These are phyloP conservation scores for Caradrina kadenii DNA, from an alignment of 2,888 invertebrate genomes.

Conservation along the genomic window DNA sequence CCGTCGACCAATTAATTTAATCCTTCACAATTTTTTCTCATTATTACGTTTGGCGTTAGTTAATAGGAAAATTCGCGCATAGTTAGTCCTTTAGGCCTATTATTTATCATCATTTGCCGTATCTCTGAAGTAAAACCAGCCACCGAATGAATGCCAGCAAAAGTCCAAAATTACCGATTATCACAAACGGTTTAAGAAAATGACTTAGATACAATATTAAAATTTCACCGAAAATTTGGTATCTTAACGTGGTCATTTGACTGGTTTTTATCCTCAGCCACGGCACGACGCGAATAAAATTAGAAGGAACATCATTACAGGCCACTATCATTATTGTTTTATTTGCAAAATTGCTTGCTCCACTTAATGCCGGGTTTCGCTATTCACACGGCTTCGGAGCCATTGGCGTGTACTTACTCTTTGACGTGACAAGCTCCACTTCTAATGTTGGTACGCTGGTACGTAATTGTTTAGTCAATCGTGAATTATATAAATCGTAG, in stretches of 20 bases:
- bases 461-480: conserved; percentile 78
- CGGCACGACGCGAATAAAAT: conserved; percentile 73
- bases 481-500: conserved; percentile 66
- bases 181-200: no score
- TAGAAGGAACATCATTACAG: conserved; percentile 79
- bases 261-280: neutral
- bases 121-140: no score
- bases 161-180: no score
- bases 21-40: no score
- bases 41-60: no score
- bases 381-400: conserved; percentile 77
- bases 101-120: no score
- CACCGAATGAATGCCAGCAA: no score
- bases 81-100: no score
- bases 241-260: neutral
- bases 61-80: no score
- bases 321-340: conserved; percentile 84
- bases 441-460: conserved; percentile 69
- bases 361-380: conserved; percentile 77
- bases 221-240: neutral
- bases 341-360: conserved; percentile 83
- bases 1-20: no score
- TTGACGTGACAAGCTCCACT: conserved; percentile 82
- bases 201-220: no score
- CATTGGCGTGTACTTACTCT: conserved; percentile 79